Base-by-base conservation (phyloP, 2,113 vertebrate genomes). In the cat (Felis catus) region DNA sequence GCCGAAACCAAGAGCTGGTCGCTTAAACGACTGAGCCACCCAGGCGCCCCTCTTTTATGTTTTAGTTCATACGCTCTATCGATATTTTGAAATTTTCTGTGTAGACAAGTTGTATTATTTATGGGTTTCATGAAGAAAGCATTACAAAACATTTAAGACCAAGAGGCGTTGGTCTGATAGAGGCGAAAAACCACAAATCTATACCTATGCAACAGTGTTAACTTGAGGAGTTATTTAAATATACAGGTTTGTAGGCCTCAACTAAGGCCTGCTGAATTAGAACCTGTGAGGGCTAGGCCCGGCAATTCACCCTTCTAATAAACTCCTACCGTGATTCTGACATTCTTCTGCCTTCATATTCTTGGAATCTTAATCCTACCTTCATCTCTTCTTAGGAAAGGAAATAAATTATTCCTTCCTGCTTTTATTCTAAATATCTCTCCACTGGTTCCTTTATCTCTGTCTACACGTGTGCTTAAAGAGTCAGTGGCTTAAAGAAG, bases 401-500 rank as follows among this genome's bases (percentile, higher is more conserved):
- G 25, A 92, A 95, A 94, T 86, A 87, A 96, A 96, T 92, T 63
- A 80, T 25, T 94, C 83, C 53, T 94, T 85, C 29, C 0, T 53
- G 92, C 66, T 82, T 95, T 96, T 89, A 91, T 89, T 94, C 79
- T 89, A 84, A 96, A 76, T 87, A 55, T 6, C 3, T 58, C 39
- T 63, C 5, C 53, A 51, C 41, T 86, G 23, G 45, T 85, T 91
- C 63, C 68, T 95, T 94, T 91, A 55, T 97, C 33, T 97, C 41
- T 96, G 78, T 92, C 84, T 92, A 63, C 39, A 87, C 18, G 4
- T 87, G 27, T 84, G n/a, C 63, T 80, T 86, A 83, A 87, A 66
- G 53, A 70, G 68, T 94, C 33, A 78, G 29, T 89, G 19, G 53
- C 39, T 92, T 85, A 93, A 86, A 88, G 45, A 86, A 97, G 73